These are phyloP conservation scores for Drosophila monieri DNA, from an alignment of 2,888 invertebrate species.

Conservation along the genomic window DNA sequence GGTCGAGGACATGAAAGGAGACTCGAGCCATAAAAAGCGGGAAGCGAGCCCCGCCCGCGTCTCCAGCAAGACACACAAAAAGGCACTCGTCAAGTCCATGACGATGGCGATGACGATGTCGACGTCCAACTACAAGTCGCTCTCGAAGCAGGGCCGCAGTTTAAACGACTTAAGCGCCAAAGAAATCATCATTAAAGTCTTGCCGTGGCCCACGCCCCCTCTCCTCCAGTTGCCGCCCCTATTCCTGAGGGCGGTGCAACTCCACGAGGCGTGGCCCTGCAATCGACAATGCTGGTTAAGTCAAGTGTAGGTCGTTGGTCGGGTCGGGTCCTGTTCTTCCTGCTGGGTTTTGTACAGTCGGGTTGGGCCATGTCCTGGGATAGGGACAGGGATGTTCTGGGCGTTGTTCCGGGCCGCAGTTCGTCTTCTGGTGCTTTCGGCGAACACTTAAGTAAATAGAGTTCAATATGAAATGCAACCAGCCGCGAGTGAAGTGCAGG, in stretches of 20 bases:
- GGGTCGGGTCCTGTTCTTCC: slow-evolving; percentile 42
- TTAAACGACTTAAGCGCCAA: slow-evolving; percentile 80
- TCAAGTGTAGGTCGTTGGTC: slow-evolving; percentile 81
- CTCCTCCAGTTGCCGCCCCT: slow-evolving; percentile 8
- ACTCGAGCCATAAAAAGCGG: slow-evolving; percentile 43
- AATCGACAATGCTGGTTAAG: slow-evolving; percentile 82
- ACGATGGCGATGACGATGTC: slow-evolving; percentile 40
- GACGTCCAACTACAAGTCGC: slow-evolving; percentile 39
- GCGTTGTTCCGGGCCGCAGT: slow-evolving; percentile 26
- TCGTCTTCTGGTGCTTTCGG: slow-evolving; percentile 57
- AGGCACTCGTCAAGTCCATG: slow-evolving; percentile 72
- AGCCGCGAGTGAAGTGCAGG: slow-evolving; percentile 68
- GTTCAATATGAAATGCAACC: slow-evolving; percentile 76
- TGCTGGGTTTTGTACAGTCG: slow-evolving; percentile 4
- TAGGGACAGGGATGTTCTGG: slow-evolving; percentile 2
- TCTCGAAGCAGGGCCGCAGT: slow-evolving; percentile 64
- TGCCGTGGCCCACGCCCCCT: slow-evolving; percentile 35
- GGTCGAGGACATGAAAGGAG: slow-evolving; percentile 75
- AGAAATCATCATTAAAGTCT: slow-evolving; percentile 81
- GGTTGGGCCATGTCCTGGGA: slow-evolving; percentile 12
- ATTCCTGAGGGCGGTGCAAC: slow-evolving; percentile 61
- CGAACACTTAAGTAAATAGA: slow-evolving; percentile 77
- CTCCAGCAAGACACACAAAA: slow-evolving; percentile 68
- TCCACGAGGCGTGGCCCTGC: slow-evolving; percentile 58
- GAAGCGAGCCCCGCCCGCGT: slow-evolving; percentile 26